Percentiles rank a stretch among this genome's conserved stretches.
Evolutionary conservation across 2,888 invertebrate genomes (phyloP).

Genomic region (Terebella lapidaria): DNA sequence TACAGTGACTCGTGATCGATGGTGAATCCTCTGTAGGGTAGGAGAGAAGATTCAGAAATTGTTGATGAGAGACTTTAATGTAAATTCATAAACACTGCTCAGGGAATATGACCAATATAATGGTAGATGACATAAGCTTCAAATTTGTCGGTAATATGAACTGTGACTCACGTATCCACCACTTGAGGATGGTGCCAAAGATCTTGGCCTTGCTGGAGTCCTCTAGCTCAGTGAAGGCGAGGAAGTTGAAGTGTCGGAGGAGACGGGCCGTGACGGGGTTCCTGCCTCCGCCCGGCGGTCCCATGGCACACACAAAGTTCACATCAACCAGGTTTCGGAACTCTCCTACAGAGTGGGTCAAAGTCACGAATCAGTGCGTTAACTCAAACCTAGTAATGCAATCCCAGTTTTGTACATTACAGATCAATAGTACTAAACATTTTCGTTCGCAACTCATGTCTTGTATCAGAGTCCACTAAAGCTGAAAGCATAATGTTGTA

Average conservation of each 20-base stretch:
- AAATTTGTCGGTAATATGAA: too few species aligned
- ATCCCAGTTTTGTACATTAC: too few species aligned
- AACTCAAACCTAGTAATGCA: too few species aligned
- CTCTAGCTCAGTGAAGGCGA: conserved; percentile 75
- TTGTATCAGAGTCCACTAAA: too few species aligned
- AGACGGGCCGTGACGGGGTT: conserved; percentile 72
- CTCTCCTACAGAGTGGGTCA: conserved; percentile 51
- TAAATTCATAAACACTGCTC: too few species aligned
- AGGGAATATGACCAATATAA: too few species aligned
- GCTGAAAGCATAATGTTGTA: too few species aligned
- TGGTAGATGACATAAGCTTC: too few species aligned
- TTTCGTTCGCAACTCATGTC: too few species aligned
- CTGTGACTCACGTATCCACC: conserved; percentile 64
- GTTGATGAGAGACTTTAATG: too few species aligned
- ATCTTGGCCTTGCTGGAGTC: conserved; percentile 66
- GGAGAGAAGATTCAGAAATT: too few species aligned
- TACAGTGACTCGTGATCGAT: conserved; percentile 26
- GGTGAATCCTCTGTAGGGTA: conserved; percentile 26
- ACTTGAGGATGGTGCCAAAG: conserved; percentile 67
- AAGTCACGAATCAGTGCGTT: background rate
- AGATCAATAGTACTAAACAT: too few species aligned
- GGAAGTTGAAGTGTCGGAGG: conserved; percentile 71
- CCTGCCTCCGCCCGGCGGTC: conserved; percentile 74
- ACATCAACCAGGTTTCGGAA: conserved; percentile 69
- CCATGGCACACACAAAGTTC: conserved; percentile 72